Evolutionary conservation across 1,140 invertebrate species (phyloP).

Genomic region (Metaphire vulgaris): DNA sequence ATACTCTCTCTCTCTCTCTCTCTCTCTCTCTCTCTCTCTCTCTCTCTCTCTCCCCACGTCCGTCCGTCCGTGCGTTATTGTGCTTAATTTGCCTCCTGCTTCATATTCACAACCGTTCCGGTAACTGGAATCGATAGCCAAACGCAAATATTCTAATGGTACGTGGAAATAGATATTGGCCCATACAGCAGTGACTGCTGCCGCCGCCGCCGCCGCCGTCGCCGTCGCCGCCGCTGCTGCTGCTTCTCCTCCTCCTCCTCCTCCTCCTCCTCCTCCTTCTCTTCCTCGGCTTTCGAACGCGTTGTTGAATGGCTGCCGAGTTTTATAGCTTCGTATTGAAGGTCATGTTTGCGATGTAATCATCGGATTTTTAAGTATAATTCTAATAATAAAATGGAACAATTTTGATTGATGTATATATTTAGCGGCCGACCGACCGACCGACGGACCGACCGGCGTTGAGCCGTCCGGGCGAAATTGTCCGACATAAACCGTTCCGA

Average conservation of each 20-base stretch:
- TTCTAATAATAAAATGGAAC: conserved; percentile 3
- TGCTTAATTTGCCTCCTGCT: background rate
- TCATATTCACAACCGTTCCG: background rate
- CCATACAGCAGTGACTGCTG: no score
- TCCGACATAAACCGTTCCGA: background rate
- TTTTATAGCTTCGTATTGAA: background rate
- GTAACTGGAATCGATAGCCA: background rate
- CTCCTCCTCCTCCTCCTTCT: no score
- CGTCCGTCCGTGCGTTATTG: background rate
- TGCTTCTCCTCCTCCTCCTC: no score
- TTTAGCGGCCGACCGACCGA: background rate
- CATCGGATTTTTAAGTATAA: background rate
- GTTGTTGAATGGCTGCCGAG: background rate
- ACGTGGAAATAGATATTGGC: conserved; percentile 1
- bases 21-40: no score
- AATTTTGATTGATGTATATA: conserved; percentile 3
- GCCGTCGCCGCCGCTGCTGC: no score
- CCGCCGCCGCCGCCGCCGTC: no score
- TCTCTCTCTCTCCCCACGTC: no score
- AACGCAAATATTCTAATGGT: conserved; percentile 1
- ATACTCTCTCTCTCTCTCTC: no score
- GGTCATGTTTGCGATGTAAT: conserved; percentile 1
- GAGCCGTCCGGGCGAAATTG: background rate
- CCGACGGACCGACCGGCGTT: background rate
- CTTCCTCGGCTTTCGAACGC: no score